Evolutionary conservation across 2,113 vertebrate genomes (phyloP).

Genomic region (Muscicapa adusta): DNA sequence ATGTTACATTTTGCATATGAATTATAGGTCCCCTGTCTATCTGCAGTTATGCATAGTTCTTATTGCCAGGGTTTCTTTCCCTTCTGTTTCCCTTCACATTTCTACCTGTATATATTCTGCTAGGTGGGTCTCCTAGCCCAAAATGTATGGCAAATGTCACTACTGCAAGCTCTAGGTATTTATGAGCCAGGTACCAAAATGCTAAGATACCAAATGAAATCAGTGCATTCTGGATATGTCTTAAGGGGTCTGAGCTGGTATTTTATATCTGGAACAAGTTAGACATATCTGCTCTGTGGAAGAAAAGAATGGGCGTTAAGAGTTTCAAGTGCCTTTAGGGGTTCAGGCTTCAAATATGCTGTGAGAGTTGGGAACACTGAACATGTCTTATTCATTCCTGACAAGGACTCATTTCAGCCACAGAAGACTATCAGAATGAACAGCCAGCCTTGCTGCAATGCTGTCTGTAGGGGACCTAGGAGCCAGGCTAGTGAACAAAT

Average conservation of each 20-base stretch:
- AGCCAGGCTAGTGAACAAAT: background rate
- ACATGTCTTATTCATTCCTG: background rate
- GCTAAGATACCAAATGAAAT: background rate
- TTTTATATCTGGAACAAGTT: background rate
- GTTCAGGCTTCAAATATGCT: background rate
- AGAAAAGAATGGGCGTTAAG: background rate
- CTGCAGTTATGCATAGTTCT: background rate
- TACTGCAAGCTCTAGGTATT: background rate
- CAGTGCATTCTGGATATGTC: background rate
- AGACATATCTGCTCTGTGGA: background rate
- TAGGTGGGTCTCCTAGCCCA: background rate
- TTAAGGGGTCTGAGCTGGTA: background rate
- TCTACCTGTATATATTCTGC: background rate
- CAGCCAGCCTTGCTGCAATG: background rate
- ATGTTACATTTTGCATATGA: constrained; percentile 68
- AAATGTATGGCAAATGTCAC: background rate
- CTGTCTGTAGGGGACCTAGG: background rate
- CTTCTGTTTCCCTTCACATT: background rate
- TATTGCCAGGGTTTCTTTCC: background rate
- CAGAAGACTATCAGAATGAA: background rate
- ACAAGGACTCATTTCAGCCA: background rate
- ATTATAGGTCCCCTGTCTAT: constrained; percentile 21
- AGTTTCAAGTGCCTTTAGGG: background rate
- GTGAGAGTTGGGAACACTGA: background rate
- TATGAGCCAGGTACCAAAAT: background rate